These are phyloP conservation scores for Cecidostiba fungosa DNA, from an alignment of 2,888 invertebrate species.

Conservation along the genomic window DNA sequence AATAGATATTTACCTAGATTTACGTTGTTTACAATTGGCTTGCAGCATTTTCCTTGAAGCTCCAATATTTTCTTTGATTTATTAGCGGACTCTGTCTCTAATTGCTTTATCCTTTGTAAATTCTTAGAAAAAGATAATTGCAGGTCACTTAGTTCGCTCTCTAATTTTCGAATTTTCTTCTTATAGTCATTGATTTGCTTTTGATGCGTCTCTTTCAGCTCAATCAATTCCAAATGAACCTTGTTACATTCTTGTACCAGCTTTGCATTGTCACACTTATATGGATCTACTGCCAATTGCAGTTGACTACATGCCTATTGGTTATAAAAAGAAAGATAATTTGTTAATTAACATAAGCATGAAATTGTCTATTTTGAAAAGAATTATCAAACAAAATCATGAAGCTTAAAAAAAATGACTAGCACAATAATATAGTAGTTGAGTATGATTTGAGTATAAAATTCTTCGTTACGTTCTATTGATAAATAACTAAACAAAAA, in stretches of 20 bases:
- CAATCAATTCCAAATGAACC: conserved; percentile 85
- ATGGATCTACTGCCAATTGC: conserved; percentile 88
- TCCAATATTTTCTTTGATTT: conserved; percentile 82
- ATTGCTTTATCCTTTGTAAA: conserved; percentile 82
- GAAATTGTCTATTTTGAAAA: conserved; percentile 49
- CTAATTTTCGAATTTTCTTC: conserved; percentile 81
- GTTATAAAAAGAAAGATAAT: conserved; percentile 44
- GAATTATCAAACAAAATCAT: conserved; percentile 31
- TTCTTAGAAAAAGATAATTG: conserved; percentile 83
- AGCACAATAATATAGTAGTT: conserved; percentile 16
- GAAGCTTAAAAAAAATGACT: conserved; percentile 25
- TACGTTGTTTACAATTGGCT: conserved; percentile 76
- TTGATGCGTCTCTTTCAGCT: conserved; percentile 85
- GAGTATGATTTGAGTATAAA: neutral
- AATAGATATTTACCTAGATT: conserved; percentile 69
- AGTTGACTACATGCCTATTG: conserved; percentile 86
- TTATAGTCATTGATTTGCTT: conserved; percentile 82
- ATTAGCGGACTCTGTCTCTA: conserved; percentile 85
- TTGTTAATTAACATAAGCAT: conserved; percentile 34
- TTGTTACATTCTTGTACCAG: conserved; percentile 89
- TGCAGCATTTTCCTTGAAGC: conserved; percentile 79
- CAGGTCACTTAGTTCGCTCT: conserved; percentile 83
- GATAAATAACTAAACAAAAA: neutral
- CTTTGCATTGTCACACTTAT: conserved; percentile 90
- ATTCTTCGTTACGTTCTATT: neutral